Evolutionary conservation across 23 tunicate genomes (phyloP).

Genomic region (Phallusia fumigata): DNA sequence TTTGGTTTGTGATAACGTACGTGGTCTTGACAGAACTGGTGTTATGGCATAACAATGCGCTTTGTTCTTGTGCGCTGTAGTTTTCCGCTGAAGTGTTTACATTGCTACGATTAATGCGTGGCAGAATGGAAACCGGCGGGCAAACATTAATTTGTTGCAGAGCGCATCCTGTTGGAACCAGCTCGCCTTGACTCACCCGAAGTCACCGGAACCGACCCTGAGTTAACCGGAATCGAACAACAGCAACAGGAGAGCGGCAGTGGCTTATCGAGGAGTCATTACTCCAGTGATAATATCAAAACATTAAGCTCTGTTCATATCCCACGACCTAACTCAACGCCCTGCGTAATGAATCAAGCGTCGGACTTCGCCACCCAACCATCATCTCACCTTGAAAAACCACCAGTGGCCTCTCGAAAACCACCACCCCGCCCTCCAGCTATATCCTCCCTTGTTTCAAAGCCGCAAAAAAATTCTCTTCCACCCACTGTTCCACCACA

Average conservation of each 20-base stretch:
- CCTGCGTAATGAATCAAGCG: neutral
- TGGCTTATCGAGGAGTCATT: constrained; percentile 11
- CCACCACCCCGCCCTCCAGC: constrained; percentile 49
- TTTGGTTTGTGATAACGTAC: neutral
- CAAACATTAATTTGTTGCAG: neutral
- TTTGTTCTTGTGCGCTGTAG: neutral
- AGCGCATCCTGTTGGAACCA: constrained; percentile 4
- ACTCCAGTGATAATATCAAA: constrained; percentile 33
- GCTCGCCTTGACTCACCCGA: neutral
- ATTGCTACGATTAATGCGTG: neutral
- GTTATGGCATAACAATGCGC: neutral
- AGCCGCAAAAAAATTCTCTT: neutral
- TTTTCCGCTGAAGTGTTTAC: neutral
- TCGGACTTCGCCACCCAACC: neutral
- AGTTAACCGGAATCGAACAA: neutral
- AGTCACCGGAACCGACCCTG: neutral
- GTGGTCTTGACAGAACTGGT: neutral
- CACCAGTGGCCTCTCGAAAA: constrained; percentile 5
- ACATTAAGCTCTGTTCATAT: neutral
- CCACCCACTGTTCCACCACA: neutral
- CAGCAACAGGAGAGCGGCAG: neutral
- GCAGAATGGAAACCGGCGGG: neutral
- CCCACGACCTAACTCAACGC: constrained; percentile 35
- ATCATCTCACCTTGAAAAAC: neutral
- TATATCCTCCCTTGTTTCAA: neutral